Conservation (phyloP, 2,797 vertebrate genomes). For the Thripadectes ignobilis region DNA sequence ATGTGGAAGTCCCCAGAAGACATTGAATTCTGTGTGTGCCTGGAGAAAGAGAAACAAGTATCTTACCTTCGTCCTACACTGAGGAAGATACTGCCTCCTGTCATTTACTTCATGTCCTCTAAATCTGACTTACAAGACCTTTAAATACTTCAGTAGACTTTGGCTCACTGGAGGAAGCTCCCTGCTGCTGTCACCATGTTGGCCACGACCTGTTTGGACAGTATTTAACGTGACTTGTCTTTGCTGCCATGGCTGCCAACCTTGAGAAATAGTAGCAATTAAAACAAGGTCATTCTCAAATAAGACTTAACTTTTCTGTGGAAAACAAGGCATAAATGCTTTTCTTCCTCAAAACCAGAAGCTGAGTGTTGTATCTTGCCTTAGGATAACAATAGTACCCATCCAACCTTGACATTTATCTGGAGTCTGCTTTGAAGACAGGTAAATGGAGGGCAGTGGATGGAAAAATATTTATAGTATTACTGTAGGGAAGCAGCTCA, state of each 20-base stretch:
- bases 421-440: neutral
- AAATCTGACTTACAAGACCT: neutral
- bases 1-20: neutral
- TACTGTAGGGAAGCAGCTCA: neutral
- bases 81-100: neutral
- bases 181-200: neutral
- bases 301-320: neutral
- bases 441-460: neutral
- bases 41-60: neutral
- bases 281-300: neutral
- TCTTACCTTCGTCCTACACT: neutral
- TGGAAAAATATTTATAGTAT: neutral
- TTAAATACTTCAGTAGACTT: neutral
- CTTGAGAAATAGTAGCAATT: neutral
- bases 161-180: neutral
- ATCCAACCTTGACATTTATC: neutral
- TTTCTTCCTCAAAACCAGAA: neutral
- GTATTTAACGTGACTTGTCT: neutral
- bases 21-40: neutral
- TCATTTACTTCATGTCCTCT: neutral
- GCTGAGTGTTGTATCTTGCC: neutral
- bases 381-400: neutral
- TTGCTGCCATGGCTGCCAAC: neutral
- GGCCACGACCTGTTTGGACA: fast-evolving
- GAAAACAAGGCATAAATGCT: neutral